Conservation (phyloP, 2,888 invertebrate genomes). For the Andrena marginata region DNA sequence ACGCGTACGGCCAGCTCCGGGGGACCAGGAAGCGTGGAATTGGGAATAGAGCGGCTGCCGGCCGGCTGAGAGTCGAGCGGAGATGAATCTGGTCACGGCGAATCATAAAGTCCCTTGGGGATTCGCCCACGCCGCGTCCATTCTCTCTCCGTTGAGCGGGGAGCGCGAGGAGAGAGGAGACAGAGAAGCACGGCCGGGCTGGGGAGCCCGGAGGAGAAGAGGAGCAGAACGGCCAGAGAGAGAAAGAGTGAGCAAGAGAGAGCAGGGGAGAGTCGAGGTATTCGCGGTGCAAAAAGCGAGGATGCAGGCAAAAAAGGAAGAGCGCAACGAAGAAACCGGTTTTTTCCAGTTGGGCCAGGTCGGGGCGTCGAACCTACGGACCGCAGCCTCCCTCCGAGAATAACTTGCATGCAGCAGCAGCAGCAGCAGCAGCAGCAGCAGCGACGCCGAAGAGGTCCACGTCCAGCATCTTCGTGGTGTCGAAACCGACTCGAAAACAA, state of each 20-base stretch:
- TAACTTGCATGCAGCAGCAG: constrained; percentile 81
- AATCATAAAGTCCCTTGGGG: constrained; percentile 80
- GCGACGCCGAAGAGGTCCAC: constrained; percentile 58
- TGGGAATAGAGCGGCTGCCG: constrained; percentile 62
- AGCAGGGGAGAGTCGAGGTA: constrained; percentile 67
- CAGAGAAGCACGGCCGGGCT: constrained; percentile 24
- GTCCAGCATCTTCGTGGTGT: constrained; percentile 63
- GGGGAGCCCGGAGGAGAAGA: constrained; percentile 22
- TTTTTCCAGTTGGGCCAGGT: constrained; percentile 86
- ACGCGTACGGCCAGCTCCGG: constrained; percentile 26
- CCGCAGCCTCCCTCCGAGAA: constrained; percentile 84
- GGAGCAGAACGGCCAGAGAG: constrained; percentile 14
- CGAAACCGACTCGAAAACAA: constrained; percentile 50
- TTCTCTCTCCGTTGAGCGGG: constrained; percentile 46
- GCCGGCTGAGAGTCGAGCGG: constrained; percentile 40
- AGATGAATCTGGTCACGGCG: constrained; percentile 83
- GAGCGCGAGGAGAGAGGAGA: constrained; percentile 28
- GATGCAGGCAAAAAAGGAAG: constrained; percentile 82
- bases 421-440: constrained; percentile 28
- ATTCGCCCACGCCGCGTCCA: constrained; percentile 74
- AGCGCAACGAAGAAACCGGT: constrained; percentile 84
- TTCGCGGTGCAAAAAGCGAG: constrained; percentile 82
- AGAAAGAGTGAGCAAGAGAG: constrained; percentile 34
- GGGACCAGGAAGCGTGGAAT: constrained; percentile 68
- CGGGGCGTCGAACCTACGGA: constrained; percentile 85